Conservation (phyloP, 2,113 vertebrate genomes). For the Cephalopterus ornatus region DNA sequence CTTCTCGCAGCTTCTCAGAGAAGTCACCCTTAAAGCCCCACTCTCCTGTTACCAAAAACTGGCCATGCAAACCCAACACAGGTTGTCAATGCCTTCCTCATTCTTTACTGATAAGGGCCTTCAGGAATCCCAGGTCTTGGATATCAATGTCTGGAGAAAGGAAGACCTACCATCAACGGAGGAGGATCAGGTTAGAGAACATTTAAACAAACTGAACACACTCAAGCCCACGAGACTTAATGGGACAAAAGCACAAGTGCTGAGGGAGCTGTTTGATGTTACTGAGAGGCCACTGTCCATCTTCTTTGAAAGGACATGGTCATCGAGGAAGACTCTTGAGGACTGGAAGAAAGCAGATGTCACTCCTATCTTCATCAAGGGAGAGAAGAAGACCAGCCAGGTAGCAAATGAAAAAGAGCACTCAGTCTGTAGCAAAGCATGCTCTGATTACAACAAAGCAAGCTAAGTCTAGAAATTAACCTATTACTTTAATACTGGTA, state of each 20-base stretch:
- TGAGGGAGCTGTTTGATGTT: neutral
- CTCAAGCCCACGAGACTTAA: neutral
- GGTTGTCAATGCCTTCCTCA: neutral
- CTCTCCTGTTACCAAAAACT: neutral
- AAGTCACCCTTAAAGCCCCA: neutral
- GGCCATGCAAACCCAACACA: neutral
- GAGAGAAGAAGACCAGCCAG: neutral
- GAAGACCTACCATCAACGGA: neutral
- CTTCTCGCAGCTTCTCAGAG: neutral
- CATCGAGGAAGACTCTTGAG: neutral
- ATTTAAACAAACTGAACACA: neutral
- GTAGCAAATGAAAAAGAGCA: neutral
- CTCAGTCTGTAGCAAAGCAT: neutral
- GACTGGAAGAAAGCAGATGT: neutral
- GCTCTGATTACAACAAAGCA: neutral
- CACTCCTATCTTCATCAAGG: neutral
- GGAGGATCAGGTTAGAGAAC: neutral
- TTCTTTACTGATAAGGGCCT: neutral
- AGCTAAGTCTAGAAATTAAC: neutral
- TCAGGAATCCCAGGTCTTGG: neutral
- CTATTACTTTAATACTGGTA: neutral
- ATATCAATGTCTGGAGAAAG: neutral
- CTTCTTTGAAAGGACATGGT: neutral
- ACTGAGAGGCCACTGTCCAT: neutral
- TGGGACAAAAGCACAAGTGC: neutral